Percentiles rank a stretch among this genome's conserved stretches.
phyloP scores from a whole-genome alignment of 2,113 vertebrate species.

The Poecile atricapillus region DNA sequence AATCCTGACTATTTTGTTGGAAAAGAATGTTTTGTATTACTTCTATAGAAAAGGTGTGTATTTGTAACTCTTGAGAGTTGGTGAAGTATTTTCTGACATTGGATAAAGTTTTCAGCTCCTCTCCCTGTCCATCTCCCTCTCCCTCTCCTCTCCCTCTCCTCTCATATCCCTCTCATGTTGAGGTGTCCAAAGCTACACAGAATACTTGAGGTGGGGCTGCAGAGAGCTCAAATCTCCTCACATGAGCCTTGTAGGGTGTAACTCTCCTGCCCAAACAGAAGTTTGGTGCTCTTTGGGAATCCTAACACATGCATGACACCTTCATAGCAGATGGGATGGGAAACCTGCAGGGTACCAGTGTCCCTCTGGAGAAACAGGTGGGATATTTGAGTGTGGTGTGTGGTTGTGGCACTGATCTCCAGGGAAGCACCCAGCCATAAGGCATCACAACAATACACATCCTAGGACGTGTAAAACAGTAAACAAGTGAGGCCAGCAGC shows the following conservation, averaged over 20 bases:
- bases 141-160: no score
- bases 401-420: not conserved
- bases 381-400: not conserved
- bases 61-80: not conserved
- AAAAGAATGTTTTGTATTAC: not conserved
- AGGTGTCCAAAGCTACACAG: not conserved
- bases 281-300: not conserved
- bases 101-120: not conserved
- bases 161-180: not conserved
- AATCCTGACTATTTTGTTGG: not conserved
- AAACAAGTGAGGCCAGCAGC: not conserved
- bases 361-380: not conserved
- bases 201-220: rapidly evolving
- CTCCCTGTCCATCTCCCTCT: no score
- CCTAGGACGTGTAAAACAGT: not conserved
- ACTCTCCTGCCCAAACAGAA: not conserved
- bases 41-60: not conserved
- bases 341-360: not conserved
- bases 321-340: not conserved
- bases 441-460: no score
- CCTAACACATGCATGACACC: rapidly evolving
- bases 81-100: not conserved
- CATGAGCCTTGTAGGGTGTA: not conserved
- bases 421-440: not conserved
- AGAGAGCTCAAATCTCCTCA: not conserved